Percentiles rank a stretch among this genome's conserved stretches.
These are phyloP conservation scores for Apamea anceps DNA, from an alignment of 2,888 invertebrate species.

Conservation along the genomic window DNA sequence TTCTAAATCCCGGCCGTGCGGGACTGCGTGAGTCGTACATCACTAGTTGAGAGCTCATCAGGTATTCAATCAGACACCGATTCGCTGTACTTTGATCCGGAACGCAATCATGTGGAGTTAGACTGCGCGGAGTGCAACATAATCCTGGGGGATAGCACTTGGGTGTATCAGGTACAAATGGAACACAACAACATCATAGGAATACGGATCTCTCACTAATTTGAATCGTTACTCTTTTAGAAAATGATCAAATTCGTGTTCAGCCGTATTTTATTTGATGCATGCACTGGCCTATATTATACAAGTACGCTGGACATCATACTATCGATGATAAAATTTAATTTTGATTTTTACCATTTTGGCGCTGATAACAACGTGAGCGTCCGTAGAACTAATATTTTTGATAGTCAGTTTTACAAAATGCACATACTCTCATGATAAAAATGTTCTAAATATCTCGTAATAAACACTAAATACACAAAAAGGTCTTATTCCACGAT, in stretches of 20 bases:
- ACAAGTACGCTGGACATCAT: too few species aligned
- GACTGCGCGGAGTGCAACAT: background rate
- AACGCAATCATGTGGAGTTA: conserved; percentile 32
- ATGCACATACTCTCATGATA: too few species aligned
- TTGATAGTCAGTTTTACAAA: too few species aligned
- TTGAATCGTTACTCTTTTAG: background rate
- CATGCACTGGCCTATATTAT: background rate
- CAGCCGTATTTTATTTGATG: background rate
- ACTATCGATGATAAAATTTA: too few species aligned
- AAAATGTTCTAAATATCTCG: too few species aligned
- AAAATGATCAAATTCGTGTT: background rate
- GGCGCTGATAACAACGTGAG: too few species aligned
- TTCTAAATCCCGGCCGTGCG: background rate
- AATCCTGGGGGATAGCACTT: background rate
- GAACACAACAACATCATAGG: background rate
- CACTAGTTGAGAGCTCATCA: conserved; percentile 57
- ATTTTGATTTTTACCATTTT: too few species aligned
- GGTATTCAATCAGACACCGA: conserved; percentile 62
- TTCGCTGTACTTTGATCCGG: conserved; percentile 35
- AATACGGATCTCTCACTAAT: background rate
- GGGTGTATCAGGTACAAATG: background rate
- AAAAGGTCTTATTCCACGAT: too few species aligned
- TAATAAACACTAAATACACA: too few species aligned
- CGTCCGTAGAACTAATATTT: too few species aligned
- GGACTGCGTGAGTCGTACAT: background rate